phyloP scores from a whole-genome alignment of 2,888 invertebrate genomes.

The Dyspetes luteomarginatus region DNA sequence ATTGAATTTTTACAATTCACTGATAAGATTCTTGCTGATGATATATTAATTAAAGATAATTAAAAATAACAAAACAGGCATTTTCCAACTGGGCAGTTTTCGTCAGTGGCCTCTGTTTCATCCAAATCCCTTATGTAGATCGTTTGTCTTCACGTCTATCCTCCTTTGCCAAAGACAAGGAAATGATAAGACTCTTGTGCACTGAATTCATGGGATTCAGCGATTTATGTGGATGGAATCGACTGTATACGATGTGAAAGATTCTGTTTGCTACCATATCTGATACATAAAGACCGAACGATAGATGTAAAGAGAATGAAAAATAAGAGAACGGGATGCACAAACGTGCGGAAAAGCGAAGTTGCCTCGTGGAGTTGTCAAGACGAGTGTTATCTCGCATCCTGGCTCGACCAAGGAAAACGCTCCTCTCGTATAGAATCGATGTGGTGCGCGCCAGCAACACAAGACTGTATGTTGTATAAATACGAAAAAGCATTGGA shows the following conservation, averaged over 20 bases:
- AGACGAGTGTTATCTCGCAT: slow-evolving; percentile 36
- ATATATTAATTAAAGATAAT: no score
- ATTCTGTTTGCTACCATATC: neutral
- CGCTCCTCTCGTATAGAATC: neutral
- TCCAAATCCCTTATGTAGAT: no score
- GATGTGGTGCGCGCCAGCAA: slow-evolving; percentile 2
- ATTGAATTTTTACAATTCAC: no score
- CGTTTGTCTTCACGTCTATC: no score
- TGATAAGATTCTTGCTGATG: no score
- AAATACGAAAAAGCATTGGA: slow-evolving; percentile 35
- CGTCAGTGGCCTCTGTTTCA: no score
- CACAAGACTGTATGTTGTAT: slow-evolving; percentile 43
- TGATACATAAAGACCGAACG: neutral
- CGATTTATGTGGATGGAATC: neutral
- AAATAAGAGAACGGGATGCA: neutral
- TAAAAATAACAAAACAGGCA: no score
- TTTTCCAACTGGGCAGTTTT: no score
- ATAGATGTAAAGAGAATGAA: neutral
- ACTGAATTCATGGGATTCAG: no score
- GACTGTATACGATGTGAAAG: slow-evolving; percentile 36
- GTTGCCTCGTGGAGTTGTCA: slow-evolving; percentile 35
- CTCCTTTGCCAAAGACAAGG: no score
- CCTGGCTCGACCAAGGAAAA: slow-evolving; percentile 13
- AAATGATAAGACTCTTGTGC: no score
- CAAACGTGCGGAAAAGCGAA: slow-evolving; percentile 23